Conservation (phyloP, 2,797 vertebrate genomes). For the Artibeus jamaicensis region DNA sequence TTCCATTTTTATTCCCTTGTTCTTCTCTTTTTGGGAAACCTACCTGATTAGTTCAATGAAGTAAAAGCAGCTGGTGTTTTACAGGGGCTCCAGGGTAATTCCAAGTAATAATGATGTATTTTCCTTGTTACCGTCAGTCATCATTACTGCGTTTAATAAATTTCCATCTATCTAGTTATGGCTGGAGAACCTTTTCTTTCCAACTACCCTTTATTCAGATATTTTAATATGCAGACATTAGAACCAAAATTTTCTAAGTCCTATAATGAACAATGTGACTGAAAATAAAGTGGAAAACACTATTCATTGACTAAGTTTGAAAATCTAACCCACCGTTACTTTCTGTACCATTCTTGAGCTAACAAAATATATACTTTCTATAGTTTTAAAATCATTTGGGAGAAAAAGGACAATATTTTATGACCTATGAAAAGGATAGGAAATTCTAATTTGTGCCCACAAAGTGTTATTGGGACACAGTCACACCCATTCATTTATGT, state of each 20-base stretch:
- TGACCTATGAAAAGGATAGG: background rate
- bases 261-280: conserved; percentile 8
- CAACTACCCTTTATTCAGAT: background rate
- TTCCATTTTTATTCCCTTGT: background rate
- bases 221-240: accelerated
- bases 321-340: background rate
- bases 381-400: background rate
- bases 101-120: background rate
- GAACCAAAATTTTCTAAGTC: background rate
- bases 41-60: background rate
- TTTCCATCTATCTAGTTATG: background rate
- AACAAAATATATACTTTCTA: background rate
- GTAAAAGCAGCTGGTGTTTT: background rate
- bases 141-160: background rate
- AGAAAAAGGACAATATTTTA: background rate
- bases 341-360: background rate
- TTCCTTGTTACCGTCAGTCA: conserved; percentile 1
- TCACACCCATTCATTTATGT: background rate
- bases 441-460: background rate
- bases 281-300: conserved; percentile 26
- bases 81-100: background rate
- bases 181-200: background rate
- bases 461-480: background rate
- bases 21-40: background rate
- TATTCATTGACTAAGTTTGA: background rate